Conservation (phyloP, 2,113 vertebrate species). For the Pygoscelis adeliae region DNA sequence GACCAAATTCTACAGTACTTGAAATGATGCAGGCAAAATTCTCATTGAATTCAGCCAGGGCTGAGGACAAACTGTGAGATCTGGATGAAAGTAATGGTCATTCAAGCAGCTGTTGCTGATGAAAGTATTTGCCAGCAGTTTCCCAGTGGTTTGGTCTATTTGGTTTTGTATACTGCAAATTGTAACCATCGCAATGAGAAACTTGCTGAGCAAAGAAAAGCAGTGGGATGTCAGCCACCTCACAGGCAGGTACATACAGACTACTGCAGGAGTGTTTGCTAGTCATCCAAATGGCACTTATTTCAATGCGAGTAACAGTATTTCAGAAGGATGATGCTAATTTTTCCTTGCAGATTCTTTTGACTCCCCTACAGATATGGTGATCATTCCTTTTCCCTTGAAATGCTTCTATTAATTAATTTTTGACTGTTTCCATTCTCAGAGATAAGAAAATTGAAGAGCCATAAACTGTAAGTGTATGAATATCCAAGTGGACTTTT, state of each 20-base stretch:
- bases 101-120: neutral
- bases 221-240: neutral
- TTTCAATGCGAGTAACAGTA: neutral
- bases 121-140: neutral
- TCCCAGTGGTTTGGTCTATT: neutral
- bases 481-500: neutral
- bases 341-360: neutral
- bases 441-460: neutral
- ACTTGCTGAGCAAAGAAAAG: neutral
- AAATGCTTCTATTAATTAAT: neutral
- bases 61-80: neutral
- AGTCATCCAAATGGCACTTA: neutral
- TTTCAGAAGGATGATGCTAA: neutral
- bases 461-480: neutral
- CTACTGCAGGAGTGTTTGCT: neutral
- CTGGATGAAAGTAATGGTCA: neutral
- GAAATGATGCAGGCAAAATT: neutral
- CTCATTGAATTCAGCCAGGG: neutral
- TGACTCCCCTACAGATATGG: neutral
- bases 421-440: neutral
- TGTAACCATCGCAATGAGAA: accelerated
- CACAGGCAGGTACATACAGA: neutral
- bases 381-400: neutral
- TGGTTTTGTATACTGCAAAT: neutral
- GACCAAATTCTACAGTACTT: neutral